A percentile compares a stretch with the other conserved stretches of the same genome.
phyloP scores from a whole-genome alignment of 2,113 vertebrate genomes.

The Chroicocephalus ridibundus region DNA sequence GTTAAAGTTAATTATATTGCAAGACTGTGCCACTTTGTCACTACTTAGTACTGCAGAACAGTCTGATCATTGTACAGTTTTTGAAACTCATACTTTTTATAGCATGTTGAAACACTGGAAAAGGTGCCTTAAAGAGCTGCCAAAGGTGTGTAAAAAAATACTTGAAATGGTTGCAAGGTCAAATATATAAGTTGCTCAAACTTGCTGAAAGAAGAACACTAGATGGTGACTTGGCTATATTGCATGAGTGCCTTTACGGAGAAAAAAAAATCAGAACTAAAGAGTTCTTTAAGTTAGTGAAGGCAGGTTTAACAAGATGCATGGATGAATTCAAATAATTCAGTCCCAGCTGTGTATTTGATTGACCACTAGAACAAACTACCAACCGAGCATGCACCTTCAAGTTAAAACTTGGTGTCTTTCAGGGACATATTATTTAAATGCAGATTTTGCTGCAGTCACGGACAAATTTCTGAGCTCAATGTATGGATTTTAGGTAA shows the following conservation, averaged over 20 bases:
- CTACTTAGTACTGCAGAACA: background rate
- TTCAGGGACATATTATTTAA: background rate
- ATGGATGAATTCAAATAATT: background rate
- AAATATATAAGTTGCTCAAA: background rate
- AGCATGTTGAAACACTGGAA: background rate
- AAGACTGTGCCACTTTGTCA: background rate
- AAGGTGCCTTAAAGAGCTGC: background rate
- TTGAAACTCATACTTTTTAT: background rate
- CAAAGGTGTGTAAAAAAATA: background rate
- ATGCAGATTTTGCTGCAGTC: background rate
- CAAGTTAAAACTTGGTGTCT: background rate
- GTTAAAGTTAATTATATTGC: background rate
- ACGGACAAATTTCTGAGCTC: background rate
- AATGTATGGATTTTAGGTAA: background rate
- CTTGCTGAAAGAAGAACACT: background rate
- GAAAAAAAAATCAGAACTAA: background rate
- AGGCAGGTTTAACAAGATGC: background rate
- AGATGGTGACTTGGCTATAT: background rate
- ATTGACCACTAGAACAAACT: background rate
- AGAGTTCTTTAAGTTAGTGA: background rate
- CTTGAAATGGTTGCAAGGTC: background rate
- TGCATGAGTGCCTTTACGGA: background rate
- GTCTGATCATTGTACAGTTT: background rate
- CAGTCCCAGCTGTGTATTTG: background rate
- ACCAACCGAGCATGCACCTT: background rate